Conservation (phyloP, 2,797 vertebrate species). For the Sebastes itinus region DNA sequence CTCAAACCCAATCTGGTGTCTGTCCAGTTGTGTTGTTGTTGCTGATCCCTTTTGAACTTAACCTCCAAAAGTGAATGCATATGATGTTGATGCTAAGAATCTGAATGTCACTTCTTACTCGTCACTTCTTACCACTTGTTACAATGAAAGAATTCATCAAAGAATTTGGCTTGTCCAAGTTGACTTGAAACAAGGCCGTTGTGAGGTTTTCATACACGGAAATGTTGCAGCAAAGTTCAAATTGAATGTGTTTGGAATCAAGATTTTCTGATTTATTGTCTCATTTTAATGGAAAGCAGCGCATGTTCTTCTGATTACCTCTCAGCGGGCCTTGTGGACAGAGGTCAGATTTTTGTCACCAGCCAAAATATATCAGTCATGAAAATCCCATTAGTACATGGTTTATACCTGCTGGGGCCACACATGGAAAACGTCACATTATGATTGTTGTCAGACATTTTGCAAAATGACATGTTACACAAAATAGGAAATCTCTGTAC, state of each 20-base stretch:
- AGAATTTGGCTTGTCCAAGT: background rate
- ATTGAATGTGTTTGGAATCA: background rate
- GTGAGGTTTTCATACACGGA: background rate
- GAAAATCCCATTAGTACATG: conserved; percentile 11
- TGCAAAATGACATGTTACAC: background rate
- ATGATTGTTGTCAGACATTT: conserved; percentile 1
- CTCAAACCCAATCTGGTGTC: conserved; percentile 19
- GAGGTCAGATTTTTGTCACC: conserved; percentile 3
- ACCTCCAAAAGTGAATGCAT: conserved; percentile 13
- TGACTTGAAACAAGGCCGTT: conserved; percentile 19
- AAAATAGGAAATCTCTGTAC: background rate
- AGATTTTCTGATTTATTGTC: conserved; percentile 7
- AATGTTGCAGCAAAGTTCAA: background rate
- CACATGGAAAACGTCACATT: conserved; percentile 8
- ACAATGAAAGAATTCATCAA: conserved; percentile 4
- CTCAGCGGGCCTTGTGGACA: background rate
- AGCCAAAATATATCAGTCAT: conserved; percentile 9
- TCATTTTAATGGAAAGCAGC: background rate
- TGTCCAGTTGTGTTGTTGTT: conserved; percentile 38
- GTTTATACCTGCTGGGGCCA: background rate
- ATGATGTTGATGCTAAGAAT: background rate
- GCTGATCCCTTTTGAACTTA: conserved; percentile 32
- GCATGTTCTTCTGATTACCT: conserved; percentile 8
- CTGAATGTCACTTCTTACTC: background rate
- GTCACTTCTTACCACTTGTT: background rate